phyloP scores from a whole-genome alignment of 2,888 invertebrate genomes.

The Drosophila pseudotalamancana region DNA sequence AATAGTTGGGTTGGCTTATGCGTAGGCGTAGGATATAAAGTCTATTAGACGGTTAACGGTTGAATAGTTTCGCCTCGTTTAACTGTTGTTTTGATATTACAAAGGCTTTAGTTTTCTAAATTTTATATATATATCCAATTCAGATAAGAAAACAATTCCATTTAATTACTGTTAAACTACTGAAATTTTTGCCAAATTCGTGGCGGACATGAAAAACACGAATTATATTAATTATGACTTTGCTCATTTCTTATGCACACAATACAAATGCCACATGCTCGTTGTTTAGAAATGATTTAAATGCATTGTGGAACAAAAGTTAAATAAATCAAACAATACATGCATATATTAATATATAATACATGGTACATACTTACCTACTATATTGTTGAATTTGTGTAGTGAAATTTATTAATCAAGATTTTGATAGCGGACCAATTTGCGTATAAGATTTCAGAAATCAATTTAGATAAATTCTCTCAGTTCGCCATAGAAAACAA shows the following conservation, averaged over 20 bases:
- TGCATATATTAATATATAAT: slow-evolving; percentile 24
- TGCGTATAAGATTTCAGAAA: slow-evolving; percentile 82
- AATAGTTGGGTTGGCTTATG: slow-evolving; percentile 61
- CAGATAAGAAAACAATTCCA: slow-evolving; percentile 18
- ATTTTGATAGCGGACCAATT: slow-evolving; percentile 84
- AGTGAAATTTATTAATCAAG: slow-evolving; percentile 77
- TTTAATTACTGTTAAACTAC: slow-evolving; percentile 37
- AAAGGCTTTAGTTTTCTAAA: slow-evolving; percentile 58
- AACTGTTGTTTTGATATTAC: slow-evolving; percentile 72
- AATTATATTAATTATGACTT: slow-evolving; percentile 75
- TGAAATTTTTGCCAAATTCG: slow-evolving; percentile 24
- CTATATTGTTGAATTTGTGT: slow-evolving; percentile 73
- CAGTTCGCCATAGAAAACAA: slow-evolving; percentile 67
- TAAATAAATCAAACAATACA: slow-evolving; percentile 14
- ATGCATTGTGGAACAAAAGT: slow-evolving; percentile 17
- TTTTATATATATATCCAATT: slow-evolving; percentile 31
- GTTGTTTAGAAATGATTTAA: slow-evolving; percentile 30
- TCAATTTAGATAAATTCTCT: slow-evolving; percentile 76
- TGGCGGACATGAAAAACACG: slow-evolving; percentile 29
- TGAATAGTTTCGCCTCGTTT: slow-evolving; percentile 56
- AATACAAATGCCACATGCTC: slow-evolving; percentile 20
- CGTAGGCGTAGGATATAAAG: slow-evolving; percentile 26
- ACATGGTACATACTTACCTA: slow-evolving; percentile 56
- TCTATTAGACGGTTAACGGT: slow-evolving; percentile 40
- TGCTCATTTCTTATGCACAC: slow-evolving; percentile 67